Evolutionary conservation across 2,888 invertebrate species (phyloP), one percentile per base, ranked within the genome.

Genomic region (Eugnorisma glareosa): DNA sequence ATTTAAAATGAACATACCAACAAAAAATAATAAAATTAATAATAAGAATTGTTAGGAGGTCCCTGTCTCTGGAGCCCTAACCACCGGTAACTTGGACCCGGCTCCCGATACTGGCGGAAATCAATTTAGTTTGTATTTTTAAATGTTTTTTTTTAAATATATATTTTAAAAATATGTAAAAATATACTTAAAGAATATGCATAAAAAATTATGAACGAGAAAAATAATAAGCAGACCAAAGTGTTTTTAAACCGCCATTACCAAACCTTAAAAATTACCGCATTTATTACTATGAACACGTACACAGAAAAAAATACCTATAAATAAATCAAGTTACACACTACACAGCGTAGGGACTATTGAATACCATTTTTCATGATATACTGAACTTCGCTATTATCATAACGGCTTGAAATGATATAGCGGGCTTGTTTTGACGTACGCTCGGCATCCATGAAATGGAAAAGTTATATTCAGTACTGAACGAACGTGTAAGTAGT

Each of bases 291-390:
- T 21, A 61, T 69, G 61, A 82, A 45, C 64, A 83, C 75, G 67
- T 71, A 66, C 43, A 59, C 7, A 57, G 8, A 35, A 59, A 57
- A 59, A 77, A 73, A 64, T 40, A 63, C 28, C 15, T 67, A 64
- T 71, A 82, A 79, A 88, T 86, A 88, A 89, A 89, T 86, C 86
- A 86, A 86, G 78, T 75, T 77, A 78, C 81, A 86, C 79, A 85
- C 77, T 76, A 79, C 82, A 86, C 78, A 84, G 59, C 73, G 31
- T n/a, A 10, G 75, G 73, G 90, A 90, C 89, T 91, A 91, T 90
- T 90, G 90, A 90, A 90, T 85, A 89, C 87, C 89, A 90, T 91
- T 92, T 91, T 91, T 90, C 88, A 90, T 90, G 89, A 91, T 90
- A 89, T 90, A 91, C 83, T 90, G 90, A 88, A 87, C 87, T 91